These are phyloP conservation scores for Phyllotis vaccarum DNA, from an alignment of 2,797 vertebrate genomes.

Conservation along the genomic window DNA sequence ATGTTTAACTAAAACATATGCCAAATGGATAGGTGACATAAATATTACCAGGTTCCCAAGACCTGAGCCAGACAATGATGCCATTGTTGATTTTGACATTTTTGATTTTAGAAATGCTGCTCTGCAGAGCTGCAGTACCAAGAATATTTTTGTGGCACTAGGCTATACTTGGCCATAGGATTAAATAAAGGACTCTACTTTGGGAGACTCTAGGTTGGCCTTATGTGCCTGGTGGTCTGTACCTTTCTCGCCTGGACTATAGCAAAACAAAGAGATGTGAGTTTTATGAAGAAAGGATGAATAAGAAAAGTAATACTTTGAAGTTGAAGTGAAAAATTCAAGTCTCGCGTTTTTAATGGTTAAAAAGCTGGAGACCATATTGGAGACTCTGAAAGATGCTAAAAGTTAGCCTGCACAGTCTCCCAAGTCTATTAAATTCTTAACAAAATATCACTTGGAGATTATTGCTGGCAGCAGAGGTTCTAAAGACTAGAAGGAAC, in stretches of 20 bases:
- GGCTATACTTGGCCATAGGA: too few relatives aligned
- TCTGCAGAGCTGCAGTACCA: not conserved
- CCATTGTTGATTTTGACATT: not conserved
- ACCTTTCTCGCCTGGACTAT: not conserved
- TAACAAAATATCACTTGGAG: not conserved
- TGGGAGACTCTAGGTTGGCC: not conserved
- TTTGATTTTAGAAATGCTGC: not conserved
- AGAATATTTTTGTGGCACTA: not conserved
- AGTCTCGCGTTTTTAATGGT: not conserved
- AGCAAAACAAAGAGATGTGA: not conserved
- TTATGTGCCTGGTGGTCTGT: not conserved
- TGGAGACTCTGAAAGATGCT: not conserved
- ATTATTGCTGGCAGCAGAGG: not conserved
- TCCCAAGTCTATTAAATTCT: not conserved
- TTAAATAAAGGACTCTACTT: not conserved
- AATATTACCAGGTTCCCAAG: not conserved
- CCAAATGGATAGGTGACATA: not conserved
- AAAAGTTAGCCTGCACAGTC: not conserved
- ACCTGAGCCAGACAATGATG: not conserved
- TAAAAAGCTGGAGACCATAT: not conserved
- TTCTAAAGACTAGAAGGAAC: not conserved
- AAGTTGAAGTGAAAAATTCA: slow-evolving; percentile 2
- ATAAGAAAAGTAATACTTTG: not conserved
- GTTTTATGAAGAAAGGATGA: slow-evolving; percentile 26
- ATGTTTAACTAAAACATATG: not conserved